These are phyloP conservation scores for Fistularia commersonii DNA, from an alignment of 2,797 vertebrate species.

Conservation along the genomic window DNA sequence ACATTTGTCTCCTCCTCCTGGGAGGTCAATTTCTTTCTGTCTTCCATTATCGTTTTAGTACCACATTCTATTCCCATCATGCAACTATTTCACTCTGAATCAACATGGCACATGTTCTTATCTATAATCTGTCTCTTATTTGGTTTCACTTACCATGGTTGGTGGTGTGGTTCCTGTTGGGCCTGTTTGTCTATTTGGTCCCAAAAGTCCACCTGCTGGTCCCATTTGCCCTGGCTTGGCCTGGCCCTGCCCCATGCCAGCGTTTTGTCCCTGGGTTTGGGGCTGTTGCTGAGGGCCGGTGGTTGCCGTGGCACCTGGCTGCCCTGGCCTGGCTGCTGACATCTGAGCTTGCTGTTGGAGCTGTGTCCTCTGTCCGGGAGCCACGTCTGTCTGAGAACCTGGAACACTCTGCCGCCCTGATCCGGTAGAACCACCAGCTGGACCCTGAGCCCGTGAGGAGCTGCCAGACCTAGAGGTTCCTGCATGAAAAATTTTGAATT, in stretches of 20 bases:
- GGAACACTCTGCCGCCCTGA: conserved; percentile 67
- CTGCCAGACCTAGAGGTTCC: conserved; percentile 73
- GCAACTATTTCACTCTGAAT: conserved; percentile 26
- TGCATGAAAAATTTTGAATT: conserved; percentile 13
- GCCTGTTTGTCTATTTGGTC: conserved; percentile 62
- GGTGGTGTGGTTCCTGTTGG: conserved; percentile 60
- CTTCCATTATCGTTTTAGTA: no score
- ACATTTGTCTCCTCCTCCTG: no score
- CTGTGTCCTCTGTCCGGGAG: conserved; percentile 71
- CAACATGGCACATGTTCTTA: conserved; percentile 23
- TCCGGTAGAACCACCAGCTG: conserved; percentile 56
- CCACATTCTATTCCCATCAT: no score
- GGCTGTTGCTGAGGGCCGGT: conserved; percentile 63
- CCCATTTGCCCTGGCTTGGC: conserved; percentile 72
- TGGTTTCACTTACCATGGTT: conserved; percentile 50
- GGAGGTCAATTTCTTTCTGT: no score
- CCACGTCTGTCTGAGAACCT: conserved; percentile 63
- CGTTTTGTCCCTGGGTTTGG: conserved; percentile 63
- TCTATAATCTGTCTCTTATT: neutral
- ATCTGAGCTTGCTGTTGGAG: conserved; percentile 77
- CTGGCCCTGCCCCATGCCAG: conserved; percentile 65
- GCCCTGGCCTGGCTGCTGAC: conserved; percentile 64
- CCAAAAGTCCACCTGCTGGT: conserved; percentile 59
- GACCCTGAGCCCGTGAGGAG: conserved; percentile 62
- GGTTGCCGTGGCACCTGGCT: conserved; percentile 45